These are phyloP conservation scores for Parazoanthus swiftii DNA, from an alignment of 92 coral and sea anemone species.

Conservation along the genomic window DNA sequence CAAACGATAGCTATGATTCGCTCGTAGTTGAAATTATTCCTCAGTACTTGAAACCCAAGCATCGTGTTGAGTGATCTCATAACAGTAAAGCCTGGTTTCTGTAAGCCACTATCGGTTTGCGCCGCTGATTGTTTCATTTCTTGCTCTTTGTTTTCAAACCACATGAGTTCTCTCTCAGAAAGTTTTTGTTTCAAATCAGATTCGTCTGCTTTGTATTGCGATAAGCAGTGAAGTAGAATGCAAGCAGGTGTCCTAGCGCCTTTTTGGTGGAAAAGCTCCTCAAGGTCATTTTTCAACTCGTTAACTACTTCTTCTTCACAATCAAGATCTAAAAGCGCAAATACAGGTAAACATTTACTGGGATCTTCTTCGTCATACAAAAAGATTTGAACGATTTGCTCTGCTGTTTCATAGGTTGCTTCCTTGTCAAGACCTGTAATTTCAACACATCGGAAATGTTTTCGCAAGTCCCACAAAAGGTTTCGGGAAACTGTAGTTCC, in stretches of 20 bases:
- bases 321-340: constrained; percentile 32
- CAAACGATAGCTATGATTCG: constrained; percentile 33
- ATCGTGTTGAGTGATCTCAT: constrained; percentile 30
- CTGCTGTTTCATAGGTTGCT: constrained; percentile 34
- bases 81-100: neutral
- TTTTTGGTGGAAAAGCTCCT: constrained; percentile 36
- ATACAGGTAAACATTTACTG: constrained; percentile 29
- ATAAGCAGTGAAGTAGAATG: constrained; percentile 40
- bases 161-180: constrained; percentile 31
- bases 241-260: constrained; percentile 49
- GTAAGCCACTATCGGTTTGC: neutral
- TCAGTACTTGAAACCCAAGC: constrained; percentile 48
- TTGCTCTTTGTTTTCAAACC: constrained; percentile 39
- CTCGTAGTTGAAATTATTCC: constrained; percentile 28
- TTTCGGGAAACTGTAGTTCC: constrained; percentile 57
- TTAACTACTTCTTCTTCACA: constrained; percentile 32
- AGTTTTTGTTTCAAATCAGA: constrained; percentile 40
- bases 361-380: constrained; percentile 34
- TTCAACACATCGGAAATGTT: constrained; percentile 38
- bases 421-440: constrained; percentile 32
- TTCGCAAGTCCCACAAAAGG: constrained; percentile 58
- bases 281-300: constrained; percentile 31
- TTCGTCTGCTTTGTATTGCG: constrained; percentile 30
- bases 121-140: constrained; percentile 19
- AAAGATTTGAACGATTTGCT: constrained; percentile 27